These are phyloP conservation scores for Actenoides lindsayi DNA, from an alignment of 2,113 vertebrate species.

Conservation along the genomic window DNA sequence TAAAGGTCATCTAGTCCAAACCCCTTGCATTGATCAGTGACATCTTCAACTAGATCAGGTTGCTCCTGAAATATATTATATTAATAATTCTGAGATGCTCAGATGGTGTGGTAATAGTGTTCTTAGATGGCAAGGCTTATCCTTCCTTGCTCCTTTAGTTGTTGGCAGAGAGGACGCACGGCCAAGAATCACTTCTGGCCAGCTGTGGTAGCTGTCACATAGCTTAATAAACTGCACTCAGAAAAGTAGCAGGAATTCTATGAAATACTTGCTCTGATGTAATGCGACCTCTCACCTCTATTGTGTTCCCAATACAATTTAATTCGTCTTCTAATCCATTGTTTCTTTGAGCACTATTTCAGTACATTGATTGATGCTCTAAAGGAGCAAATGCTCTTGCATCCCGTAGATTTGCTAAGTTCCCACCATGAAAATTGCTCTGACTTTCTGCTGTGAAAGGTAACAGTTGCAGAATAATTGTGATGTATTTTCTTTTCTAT, in stretches of 20 bases:
- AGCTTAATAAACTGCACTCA: background rate
- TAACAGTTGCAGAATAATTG: background rate
- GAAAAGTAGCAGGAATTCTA: background rate
- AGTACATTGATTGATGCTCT: background rate
- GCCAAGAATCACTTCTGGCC: background rate
- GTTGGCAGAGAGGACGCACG: background rate
- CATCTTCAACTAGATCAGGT: background rate
- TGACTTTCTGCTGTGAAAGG: background rate
- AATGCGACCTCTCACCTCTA: background rate
- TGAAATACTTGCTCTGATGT: background rate
- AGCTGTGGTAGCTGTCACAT: background rate
- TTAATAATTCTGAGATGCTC: background rate
- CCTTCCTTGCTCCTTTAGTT: background rate
- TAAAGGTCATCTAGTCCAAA: background rate
- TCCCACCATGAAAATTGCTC: background rate
- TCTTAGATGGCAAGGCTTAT: background rate
- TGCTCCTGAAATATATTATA: background rate
- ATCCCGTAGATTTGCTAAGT: background rate
- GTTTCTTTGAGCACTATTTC: background rate
- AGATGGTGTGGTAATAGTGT: background rate
- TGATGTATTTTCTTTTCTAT: background rate
- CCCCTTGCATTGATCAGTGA: background rate
- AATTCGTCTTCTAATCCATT: background rate
- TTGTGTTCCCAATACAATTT: background rate
- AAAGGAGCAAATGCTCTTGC: background rate